These are phyloP conservation scores for Leptinotarsa defecta DNA, from an alignment of 1,140 invertebrate genomes.

Conservation along the genomic window DNA sequence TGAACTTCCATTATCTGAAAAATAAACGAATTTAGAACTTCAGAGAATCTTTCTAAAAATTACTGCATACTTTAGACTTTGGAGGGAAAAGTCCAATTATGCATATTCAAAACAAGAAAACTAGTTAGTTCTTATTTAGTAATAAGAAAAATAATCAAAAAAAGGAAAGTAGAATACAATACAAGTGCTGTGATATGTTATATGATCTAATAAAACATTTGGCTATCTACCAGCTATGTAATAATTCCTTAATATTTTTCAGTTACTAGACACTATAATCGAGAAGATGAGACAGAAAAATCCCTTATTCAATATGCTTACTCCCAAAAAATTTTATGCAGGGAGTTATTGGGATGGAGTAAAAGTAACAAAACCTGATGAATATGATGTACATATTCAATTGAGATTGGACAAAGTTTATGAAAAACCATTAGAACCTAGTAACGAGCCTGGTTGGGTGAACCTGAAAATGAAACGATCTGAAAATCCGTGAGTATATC, in stretches of 20 bases:
- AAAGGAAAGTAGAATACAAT: no score
- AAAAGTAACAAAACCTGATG: conserved; percentile 8
- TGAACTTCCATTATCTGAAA: no score
- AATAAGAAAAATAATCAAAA: no score
- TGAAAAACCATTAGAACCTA: conserved; percentile 4
- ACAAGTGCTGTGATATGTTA: no score
- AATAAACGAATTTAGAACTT: no score
- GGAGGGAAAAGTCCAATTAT: no score
- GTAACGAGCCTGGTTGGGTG: conserved; percentile 7
- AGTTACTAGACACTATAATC: background rate
- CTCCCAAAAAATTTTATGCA: background rate
- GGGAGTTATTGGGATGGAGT: background rate
- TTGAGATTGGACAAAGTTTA: background rate
- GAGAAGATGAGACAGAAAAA: background rate
- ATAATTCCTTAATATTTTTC: background rate
- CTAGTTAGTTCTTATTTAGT: no score
- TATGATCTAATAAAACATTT: no score
- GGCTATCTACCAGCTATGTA: background rate
- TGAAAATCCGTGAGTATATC: background rate
- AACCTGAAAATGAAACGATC: background rate
- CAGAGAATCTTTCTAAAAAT: no score
- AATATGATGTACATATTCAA: conserved; percentile 4
- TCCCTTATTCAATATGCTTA: background rate
- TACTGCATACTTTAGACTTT: no score
- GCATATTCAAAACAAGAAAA: no score